Evolutionary conservation across 2,797 vertebrate species (phyloP).

Genomic region (Triplophysa yarkandensis): DNA sequence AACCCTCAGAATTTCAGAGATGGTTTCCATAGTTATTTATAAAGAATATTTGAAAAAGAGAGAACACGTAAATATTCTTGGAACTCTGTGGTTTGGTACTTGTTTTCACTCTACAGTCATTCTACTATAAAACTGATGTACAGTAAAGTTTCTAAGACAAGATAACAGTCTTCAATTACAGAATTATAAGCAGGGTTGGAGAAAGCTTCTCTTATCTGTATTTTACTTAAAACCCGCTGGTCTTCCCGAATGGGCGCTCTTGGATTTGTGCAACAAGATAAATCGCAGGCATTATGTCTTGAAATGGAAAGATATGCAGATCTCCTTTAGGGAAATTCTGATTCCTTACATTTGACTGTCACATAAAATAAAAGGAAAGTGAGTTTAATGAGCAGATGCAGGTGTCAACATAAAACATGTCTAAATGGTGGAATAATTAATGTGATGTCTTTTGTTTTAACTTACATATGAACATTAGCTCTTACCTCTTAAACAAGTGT

Average conservation of each 20-base stretch:
- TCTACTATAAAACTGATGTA: not conserved
- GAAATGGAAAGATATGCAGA: constrained; percentile 53
- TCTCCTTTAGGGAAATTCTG: not conserved
- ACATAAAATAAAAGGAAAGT: constrained; percentile 3
- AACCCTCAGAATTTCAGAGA: no score
- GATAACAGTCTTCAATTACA: constrained; percentile 45
- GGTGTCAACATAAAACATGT: not conserved
- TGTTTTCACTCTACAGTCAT: constrained; percentile 1
- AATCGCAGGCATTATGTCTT: constrained; percentile 41
- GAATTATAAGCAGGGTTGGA: constrained; percentile 48
- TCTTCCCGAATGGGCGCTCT: constrained; percentile 56
- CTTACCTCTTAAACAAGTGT: not conserved
- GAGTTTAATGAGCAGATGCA: constrained; percentile 2
- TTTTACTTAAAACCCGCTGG: constrained; percentile 47
- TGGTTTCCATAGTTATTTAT: no score
- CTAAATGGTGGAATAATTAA: not conserved
- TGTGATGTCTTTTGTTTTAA: not conserved
- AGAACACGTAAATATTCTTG: not conserved
- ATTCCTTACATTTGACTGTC: not conserved
- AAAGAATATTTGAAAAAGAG: no score
- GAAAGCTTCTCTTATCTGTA: constrained; percentile 57
- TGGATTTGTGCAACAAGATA: constrained; percentile 58
- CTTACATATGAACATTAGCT: constrained; percentile 52
- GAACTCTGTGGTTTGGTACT: not conserved
- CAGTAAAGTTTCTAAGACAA: constrained; percentile 48